These are phyloP conservation scores for Agrochola lota DNA, from an alignment of 2,888 invertebrate genomes.

Conservation along the genomic window DNA sequence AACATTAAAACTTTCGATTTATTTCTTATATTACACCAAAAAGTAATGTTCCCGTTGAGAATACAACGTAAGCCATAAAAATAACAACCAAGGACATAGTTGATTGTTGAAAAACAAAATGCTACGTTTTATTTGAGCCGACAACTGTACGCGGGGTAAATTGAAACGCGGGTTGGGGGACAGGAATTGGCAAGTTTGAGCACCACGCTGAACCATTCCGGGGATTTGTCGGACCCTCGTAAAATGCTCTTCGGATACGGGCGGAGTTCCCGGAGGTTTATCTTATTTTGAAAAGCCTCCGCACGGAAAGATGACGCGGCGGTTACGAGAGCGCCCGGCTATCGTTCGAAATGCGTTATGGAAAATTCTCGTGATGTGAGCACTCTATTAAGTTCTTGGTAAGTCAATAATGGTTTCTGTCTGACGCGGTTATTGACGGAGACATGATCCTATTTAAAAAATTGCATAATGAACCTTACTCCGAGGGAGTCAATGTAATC, in stretches of 20 bases:
- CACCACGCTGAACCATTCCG: slow-evolving; percentile 75
- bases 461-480: slow-evolving; percentile 3
- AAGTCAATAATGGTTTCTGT: slow-evolving; percentile 69
- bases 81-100: slow-evolving; percentile 73
- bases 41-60: slow-evolving; percentile 66
- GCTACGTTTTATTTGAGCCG: slow-evolving; percentile 76
- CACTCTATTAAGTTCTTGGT: slow-evolving; percentile 66
- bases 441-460: slow-evolving; percentile 43
- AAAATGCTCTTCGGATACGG: slow-evolving; percentile 80
- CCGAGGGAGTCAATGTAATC: background rate
- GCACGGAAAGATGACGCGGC: slow-evolving; percentile 75
- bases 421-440: slow-evolving; percentile 56
- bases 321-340: slow-evolving; percentile 65
- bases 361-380: slow-evolving; percentile 71
- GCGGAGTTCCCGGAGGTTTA: slow-evolving; percentile 74
- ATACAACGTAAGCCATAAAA: slow-evolving; percentile 74
- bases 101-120: slow-evolving; percentile 79
- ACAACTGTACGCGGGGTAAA: slow-evolving; percentile 81
- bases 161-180: slow-evolving; percentile 82
- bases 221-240: slow-evolving; percentile 85
- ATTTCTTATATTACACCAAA: slow-evolving; percentile 54
- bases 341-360: slow-evolving; percentile 69
- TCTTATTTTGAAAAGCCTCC: slow-evolving; percentile 80
- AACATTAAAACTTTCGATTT: slow-evolving; percentile 58
- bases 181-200: slow-evolving; percentile 80